A percentile compares a stretch with the other conserved stretches of the same genome.
Conservation (phyloP, 2,797 vertebrate species). For the Microtus californicus region DNA sequence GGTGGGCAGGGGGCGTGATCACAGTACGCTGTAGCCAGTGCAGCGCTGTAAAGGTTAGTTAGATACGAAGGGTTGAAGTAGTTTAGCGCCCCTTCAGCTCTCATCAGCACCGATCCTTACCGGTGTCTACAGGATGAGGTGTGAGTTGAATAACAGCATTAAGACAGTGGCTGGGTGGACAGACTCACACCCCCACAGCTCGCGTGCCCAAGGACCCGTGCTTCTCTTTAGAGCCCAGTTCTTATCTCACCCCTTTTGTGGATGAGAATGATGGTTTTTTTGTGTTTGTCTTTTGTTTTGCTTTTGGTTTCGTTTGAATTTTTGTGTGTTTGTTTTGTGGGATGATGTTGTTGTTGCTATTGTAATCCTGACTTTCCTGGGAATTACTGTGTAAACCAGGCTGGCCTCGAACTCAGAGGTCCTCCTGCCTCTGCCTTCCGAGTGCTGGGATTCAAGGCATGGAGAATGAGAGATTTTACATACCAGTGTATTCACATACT, state of each 20-base stretch:
- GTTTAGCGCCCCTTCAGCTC: too few species aligned
- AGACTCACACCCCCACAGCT: background rate
- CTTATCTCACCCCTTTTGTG: background rate
- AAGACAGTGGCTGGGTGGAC: fast-evolving
- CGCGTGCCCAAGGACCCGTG: fast-evolving
- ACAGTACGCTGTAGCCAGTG: background rate
- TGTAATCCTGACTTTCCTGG: too few species aligned
- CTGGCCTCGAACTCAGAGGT: background rate
- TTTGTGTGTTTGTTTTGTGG: background rate
- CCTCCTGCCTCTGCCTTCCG: background rate
- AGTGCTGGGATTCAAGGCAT: background rate
- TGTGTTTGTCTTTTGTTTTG: too few species aligned
- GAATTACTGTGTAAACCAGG: too few species aligned
- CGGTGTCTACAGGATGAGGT: fast-evolving
- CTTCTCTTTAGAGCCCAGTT: background rate
- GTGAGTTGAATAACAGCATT: background rate
- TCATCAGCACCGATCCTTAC: background rate
- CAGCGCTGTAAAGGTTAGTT: background rate
- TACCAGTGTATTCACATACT: fast-evolving
- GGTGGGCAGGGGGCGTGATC: background rate
- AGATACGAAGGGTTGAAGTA: background rate
- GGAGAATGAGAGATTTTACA: fast-evolving
- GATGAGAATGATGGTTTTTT: too few species aligned
- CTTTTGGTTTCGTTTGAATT: background rate
- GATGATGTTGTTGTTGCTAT: background rate